Percentiles rank a stretch among this genome's conserved stretches.
Conservation (phyloP, 2,888 invertebrate genomes). For the Patella pellucida region DNA sequence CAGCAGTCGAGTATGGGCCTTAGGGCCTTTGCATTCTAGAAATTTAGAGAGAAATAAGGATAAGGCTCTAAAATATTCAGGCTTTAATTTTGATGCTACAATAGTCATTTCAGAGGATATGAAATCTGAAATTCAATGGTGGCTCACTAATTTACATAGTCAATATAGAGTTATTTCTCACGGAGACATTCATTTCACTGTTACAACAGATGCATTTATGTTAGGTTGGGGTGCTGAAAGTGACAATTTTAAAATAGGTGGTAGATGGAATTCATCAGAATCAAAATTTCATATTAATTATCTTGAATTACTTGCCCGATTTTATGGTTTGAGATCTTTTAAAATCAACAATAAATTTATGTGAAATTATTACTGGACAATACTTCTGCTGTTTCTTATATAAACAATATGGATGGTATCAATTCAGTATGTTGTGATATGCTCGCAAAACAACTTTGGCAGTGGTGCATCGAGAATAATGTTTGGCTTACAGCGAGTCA, state of each 20-base stretch:
- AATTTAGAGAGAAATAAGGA: neutral
- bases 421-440: constrained; percentile 1
- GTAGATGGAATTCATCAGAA: neutral
- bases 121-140: too few relatives aligned
- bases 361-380: too few relatives aligned
- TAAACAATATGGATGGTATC: too few relatives aligned
- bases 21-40: neutral
- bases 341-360: too few relatives aligned
- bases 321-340: too few relatives aligned
- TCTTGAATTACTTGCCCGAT: too few relatives aligned
- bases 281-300: too few relatives aligned
- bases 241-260: neutral
- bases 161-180: too few relatives aligned
- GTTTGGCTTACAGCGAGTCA: constrained; percentile 5
- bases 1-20: neutral
- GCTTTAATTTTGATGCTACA: neutral
- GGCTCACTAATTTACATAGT: too few relatives aligned
- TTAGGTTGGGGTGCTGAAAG: constrained; percentile 2
- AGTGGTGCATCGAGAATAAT: neutral
- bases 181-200: neutral
- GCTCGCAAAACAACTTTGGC: neutral
- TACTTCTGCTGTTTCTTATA: too few relatives aligned
- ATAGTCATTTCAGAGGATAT: neutral
- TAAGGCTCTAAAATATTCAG: neutral
- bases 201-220: neutral